phyloP scores from a whole-genome alignment of 1,140 invertebrate species.

The Halesus radiatus region DNA sequence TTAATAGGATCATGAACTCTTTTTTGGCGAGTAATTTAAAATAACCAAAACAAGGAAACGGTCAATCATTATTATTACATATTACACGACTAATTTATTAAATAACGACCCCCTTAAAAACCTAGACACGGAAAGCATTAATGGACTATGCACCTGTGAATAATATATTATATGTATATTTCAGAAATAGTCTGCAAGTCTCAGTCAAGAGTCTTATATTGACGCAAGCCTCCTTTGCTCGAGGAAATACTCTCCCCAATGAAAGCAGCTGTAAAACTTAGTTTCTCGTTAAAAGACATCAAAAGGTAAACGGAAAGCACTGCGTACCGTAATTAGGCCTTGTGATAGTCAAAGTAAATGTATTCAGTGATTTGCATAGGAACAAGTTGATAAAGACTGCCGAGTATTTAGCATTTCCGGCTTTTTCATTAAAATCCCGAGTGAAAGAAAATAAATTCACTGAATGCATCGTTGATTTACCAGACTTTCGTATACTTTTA shows the following conservation, averaged over 20 bases:
- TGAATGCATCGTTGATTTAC: slow-evolving; percentile 60
- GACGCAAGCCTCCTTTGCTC: slow-evolving; percentile 30
- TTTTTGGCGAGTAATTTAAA: too few relatives aligned
- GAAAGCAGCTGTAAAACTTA: slow-evolving; percentile 48
- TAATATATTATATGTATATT: not conserved
- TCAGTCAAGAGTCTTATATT: slow-evolving; percentile 23
- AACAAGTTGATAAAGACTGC: slow-evolving; percentile 22
- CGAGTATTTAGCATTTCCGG: slow-evolving; percentile 20
- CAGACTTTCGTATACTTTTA: too few relatives aligned
- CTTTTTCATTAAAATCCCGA: slow-evolving; percentile 47
- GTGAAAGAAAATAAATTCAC: slow-evolving; percentile 1
- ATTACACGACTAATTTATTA: too few relatives aligned
- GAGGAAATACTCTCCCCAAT: slow-evolving; percentile 7
- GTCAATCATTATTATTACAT: too few relatives aligned
- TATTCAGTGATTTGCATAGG: slow-evolving; percentile 32
- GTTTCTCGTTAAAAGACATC: slow-evolving; percentile 54
- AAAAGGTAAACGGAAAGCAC: slow-evolving; percentile 54
- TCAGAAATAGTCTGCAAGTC: not conserved
- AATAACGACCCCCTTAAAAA: too few relatives aligned
- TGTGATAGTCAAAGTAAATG: slow-evolving; percentile 40
- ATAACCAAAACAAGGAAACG: too few relatives aligned
- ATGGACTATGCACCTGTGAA: too few relatives aligned
- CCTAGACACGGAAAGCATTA: too few relatives aligned
- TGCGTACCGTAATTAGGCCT: slow-evolving; percentile 52
- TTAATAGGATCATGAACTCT: too few relatives aligned